Base-by-base conservation (phyloP, 2,797 vertebrate genomes). In the Urophycis tenuis region DNA sequence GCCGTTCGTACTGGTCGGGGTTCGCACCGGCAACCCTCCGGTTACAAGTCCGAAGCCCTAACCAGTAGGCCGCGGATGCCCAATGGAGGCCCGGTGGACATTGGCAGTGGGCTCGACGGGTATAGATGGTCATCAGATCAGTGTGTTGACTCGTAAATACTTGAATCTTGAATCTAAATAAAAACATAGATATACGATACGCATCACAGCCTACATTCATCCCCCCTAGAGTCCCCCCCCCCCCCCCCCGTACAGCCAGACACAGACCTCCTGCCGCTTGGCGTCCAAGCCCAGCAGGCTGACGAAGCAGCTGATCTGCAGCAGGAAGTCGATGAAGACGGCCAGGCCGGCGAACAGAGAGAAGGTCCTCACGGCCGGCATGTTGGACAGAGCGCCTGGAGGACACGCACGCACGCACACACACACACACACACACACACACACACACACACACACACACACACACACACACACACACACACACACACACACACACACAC, bases 291-390 rank as follows among this genome's bases (percentile, higher is more conserved):
- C 95, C 36, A 99, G 88, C 87, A 99, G 93, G 90, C 97, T 99
- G 83, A 99, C 93, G 11, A 99, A 99, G 89, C 95, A 99, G 79
- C 96, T 98, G 77, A 99, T 96, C 91, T 99, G 98, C 81, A 99
- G 92, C 79, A 99, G 92, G 83, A 99, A 99, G 91, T 99, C 98
- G 71, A 99, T 95, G 81, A 99, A 92, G 88, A 99, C 90, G 1
- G 98, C 97, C 93, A 98, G 86, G 74, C 95, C 97, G 75, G 96
- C 97, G 81, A 99, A 99, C 5, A 99, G 86, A 1, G 98, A 99
- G 91, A 99, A 99, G 0, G 96, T 97, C 85, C 95, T 95, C 70
- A 99, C 98, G 0, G 97, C 98, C 0, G 98, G 98, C 98, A 99
- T 96, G 79, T 83, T 85, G n/a, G 98, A 98, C 87, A 99, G 82